Conservation (phyloP, 1,140 invertebrate genomes). For the Leptinotarsa texana region DNA sequence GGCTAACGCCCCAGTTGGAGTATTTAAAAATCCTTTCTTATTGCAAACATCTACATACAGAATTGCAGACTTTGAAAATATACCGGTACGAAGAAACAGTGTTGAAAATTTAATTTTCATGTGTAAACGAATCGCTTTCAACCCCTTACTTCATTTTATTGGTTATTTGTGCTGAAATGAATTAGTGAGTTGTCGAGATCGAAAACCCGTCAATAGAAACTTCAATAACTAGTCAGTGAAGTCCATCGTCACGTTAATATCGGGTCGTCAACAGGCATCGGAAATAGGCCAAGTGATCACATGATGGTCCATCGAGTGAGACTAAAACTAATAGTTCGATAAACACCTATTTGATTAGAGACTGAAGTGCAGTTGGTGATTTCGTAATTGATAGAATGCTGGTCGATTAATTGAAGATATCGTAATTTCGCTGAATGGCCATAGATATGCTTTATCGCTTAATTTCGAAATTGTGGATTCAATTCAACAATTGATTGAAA, state of each 20-base stretch:
- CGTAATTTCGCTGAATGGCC: not conserved
- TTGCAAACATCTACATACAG: no score
- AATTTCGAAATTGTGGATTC: not conserved
- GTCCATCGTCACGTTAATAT: not conserved
- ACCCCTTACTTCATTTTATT: no score
- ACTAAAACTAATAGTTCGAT: constrained; percentile 1
- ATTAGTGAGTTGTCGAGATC: not conserved
- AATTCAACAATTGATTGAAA: not conserved
- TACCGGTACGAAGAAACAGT: no score
- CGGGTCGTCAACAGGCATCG: not conserved
- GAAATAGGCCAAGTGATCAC: not conserved
- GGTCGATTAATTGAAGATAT: constrained; percentile 16
- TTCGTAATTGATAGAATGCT: not conserved
- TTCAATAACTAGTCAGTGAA: not conserved
- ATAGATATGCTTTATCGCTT: not conserved
- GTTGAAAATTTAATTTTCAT: no score
- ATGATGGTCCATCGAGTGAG: not conserved
- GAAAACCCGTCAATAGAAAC: not conserved
- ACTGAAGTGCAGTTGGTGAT: constrained; percentile 2
- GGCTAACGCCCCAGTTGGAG: no score
- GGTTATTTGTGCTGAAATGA: no score
- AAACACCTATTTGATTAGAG: constrained; percentile 4
- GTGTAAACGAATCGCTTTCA: no score
- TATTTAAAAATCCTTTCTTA: no score
- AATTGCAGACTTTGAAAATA: no score